Evolutionary conservation across 2,888 invertebrate species (phyloP), one percentile per base, ranked within the genome.

Genomic region (Lasioglossum oenotherae): DNA sequence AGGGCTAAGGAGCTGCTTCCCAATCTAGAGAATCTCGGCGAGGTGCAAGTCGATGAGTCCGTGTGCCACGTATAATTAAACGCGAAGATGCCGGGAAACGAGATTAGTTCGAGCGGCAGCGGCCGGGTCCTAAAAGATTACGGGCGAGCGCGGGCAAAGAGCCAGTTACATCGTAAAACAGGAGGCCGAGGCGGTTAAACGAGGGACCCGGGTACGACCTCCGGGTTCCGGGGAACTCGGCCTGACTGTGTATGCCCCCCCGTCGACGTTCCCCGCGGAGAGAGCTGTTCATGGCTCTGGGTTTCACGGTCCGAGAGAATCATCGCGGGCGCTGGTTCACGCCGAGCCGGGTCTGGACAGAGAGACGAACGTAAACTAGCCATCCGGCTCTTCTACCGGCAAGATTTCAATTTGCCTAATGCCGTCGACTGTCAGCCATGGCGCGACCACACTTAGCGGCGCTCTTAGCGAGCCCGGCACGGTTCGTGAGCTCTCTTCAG

Each of bases 351-450:
- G 69, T n/a, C 46, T 27, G 64, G 78, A 49, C 78, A 79, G 69
- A 60, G 78, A 80, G 78, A 31, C 71, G 81, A 69, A 79, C 77
- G 78, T 64, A 46, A 84, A 79, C 75, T 75, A 60, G 67, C 67
- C 64, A 73, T 67, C 86, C 73, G 78, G 67, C 71, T 72, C 64
- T 71, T 75, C 72, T 38, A 31, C 67, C 69, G 49, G 74, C 81
- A 83, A 87, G 84, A 82, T 88, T 88, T 88, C 88, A 89, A 89
- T 89, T 89, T 89, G 84, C 87, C 87, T 89, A 89, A 89, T 89
- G 88, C 88, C 83, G 82, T 69, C 81, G 82, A 81, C 82, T 81
- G 87, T 82, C 87, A 80, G 80, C 19, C 76, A 69, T 64, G 27
- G 60, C 80, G 81, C 87, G 81, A 82, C 84, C 82, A 76, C 88